These are phyloP conservation scores for Globicephala melas DNA, from an alignment of 2,113 vertebrate species.

Conservation along the genomic window DNA sequence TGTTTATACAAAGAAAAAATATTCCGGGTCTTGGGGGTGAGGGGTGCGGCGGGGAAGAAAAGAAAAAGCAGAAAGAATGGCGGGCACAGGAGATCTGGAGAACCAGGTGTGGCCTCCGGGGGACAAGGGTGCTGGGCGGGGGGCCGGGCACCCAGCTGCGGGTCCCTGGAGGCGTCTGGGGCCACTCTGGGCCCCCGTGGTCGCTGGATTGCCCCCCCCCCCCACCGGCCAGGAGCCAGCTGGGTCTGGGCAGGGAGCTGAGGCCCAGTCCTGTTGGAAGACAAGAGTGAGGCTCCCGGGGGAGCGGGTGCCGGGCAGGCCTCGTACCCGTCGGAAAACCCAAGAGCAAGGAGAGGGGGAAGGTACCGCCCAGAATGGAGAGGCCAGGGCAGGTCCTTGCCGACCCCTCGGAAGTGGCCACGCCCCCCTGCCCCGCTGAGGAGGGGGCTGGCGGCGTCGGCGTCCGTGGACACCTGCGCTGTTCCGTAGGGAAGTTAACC, in stretches of 20 bases:
- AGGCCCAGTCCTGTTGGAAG: constrained; percentile 50
- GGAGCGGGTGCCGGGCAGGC: background rate
- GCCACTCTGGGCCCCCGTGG: background rate
- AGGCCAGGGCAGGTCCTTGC: background rate
- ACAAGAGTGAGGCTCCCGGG: constrained; percentile 10
- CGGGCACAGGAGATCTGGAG: background rate
- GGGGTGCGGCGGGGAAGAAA: background rate
- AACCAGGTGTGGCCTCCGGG: background rate
- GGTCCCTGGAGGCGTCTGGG: background rate
- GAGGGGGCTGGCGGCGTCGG: background rate
- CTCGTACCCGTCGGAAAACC: constrained; percentile 37
- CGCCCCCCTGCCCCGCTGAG: background rate
- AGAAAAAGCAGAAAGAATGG: background rate
- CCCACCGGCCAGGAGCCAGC: background rate
- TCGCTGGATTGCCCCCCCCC: background rate
- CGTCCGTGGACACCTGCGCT: constrained; percentile 26
- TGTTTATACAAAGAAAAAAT: background rate
- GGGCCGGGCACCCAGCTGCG: background rate
- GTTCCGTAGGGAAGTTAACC: constrained; percentile 81
- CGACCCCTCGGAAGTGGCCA: background rate
- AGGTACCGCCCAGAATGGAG: background rate
- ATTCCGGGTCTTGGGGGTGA: background rate
- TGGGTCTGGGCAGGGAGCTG: background rate
- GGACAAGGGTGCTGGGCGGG: background rate
- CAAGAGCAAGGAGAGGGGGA: constrained; percentile 53